Conservation (phyloP, 2,888 invertebrate species). For the Listrodromus nycthemerus region DNA sequence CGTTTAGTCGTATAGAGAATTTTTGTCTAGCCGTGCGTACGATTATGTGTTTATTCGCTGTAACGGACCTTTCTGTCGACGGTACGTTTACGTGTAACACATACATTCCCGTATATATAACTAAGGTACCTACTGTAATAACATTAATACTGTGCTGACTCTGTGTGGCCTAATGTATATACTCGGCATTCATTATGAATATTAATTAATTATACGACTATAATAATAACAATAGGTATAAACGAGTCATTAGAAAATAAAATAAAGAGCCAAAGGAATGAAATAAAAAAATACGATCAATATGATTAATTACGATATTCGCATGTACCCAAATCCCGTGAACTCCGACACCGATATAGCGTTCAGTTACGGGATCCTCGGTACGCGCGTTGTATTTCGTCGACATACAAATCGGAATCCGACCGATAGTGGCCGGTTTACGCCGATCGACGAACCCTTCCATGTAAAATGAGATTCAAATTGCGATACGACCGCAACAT, state of each 20-base stretch:
- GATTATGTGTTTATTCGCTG: conserved; percentile 4
- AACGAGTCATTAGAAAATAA: conserved; percentile 5
- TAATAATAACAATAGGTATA: background rate
- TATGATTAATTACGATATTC: background rate
- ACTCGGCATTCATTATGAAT: conserved; percentile 11
- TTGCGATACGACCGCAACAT: conserved; percentile 18
- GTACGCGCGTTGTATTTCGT: background rate
- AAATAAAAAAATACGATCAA: background rate
- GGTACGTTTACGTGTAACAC: conserved; percentile 6
- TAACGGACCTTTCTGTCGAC: background rate
- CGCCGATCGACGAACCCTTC: conserved; percentile 14
- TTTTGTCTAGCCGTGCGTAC: background rate
- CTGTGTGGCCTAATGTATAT: conserved; percentile 62
- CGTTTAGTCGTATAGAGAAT: background rate
- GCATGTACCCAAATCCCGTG: background rate
- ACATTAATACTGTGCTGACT: conserved; percentile 33
- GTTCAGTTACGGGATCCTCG: background rate
- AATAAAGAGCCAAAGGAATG: conserved; percentile 17
- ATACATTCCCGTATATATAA: background rate
- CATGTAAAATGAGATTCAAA: conserved; percentile 22
- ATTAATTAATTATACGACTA: conserved; percentile 24
- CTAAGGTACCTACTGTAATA: conserved; percentile 12
- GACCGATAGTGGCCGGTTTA: background rate
- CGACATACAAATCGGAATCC: background rate
- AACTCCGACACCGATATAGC: background rate